Evolutionary conservation across 2,888 invertebrate genomes (phyloP), one percentile per base, ranked within the genome.

Genomic region (Drosophila peninsularis): DNA sequence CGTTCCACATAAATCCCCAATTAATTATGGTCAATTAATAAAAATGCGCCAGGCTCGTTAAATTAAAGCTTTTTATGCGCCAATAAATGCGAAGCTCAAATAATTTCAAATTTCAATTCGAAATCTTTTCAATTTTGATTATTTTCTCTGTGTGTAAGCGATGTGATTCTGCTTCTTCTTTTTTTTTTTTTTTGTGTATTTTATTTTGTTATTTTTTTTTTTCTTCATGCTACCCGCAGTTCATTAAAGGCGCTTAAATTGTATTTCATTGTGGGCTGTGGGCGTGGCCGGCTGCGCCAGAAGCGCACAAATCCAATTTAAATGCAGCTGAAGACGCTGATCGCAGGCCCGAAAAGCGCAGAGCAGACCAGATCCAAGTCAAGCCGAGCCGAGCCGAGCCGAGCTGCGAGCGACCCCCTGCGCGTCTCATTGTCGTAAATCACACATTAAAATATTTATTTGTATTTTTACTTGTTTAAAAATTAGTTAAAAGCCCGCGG

Each of bases 361-460:
- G 27, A 45, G 6, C 52, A 41, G 36, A 57, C 45, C 37, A 54
- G 57, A 58, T 52, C 50, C 62, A 61, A 53, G 60, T 36, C 58
- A 21, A 45, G 7, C 41, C 45, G 47, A 57, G 9, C 13, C 50
- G 4, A 60, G n/a, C 10, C 49, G 52, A 44, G 39, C 21, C 17
- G 52, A 56, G 37, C 50, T 37, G 39, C 14, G 60, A 58, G 71
- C 72, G 88, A 71, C 86, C 81, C 86, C 86, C 88, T 81, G 75
- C 72, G 88, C 73, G 83, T 76, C 80, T 78, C 81, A 86, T 86
- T 87, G 86, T 87, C 86, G 88, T 87, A 87, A 87, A 87, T 87
- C 86, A 87, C 86, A 87, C 86, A 88, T 87, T 87, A 86, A 82
- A 88, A 87, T 87, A 88, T 87, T 87, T 87, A 87, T 86, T 85